Evolutionary conservation across 2,888 invertebrate genomes (phyloP).

Genomic region (Acronicta aceris): DNA sequence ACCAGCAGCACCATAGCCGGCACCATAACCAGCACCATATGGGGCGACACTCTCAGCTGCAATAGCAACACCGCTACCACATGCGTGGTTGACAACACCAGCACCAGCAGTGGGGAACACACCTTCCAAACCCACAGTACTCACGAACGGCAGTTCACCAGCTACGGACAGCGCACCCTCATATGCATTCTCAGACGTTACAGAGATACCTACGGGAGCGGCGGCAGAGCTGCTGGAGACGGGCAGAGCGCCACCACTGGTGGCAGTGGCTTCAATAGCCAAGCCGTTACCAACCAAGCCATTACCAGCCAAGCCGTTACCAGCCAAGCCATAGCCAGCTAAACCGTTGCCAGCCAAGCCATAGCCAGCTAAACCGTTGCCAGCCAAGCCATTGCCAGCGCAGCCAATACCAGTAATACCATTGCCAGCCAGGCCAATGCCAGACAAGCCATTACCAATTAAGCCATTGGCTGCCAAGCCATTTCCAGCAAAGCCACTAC

Average conservation of each 20-base stretch:
- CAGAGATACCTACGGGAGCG: slow-evolving; percentile 58
- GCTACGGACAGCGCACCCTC: slow-evolving; percentile 53
- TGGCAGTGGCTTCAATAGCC: slow-evolving; percentile 21
- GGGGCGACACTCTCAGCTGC: slow-evolving; percentile 12
- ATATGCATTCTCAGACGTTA: slow-evolving; percentile 63
- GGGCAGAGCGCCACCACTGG: slow-evolving; percentile 58
- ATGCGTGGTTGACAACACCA: slow-evolving; percentile 57
- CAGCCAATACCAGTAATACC: background rate
- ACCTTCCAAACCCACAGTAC: slow-evolving; percentile 62
- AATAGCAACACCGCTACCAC: slow-evolving; percentile 51
- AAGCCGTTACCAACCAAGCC: background rate
- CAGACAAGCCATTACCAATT: background rate
- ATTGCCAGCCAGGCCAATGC: background rate
- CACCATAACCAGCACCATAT: slow-evolving; percentile 3
- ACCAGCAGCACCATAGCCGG: background rate
- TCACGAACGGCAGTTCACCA: slow-evolving; percentile 65
- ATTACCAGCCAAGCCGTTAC: background rate
- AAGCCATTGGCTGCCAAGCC: background rate
- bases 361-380: background rate
- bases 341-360: background rate
- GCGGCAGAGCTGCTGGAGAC: slow-evolving; percentile 57
- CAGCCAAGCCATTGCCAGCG: background rate
- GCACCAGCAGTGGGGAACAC: slow-evolving; percentile 57
- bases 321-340: background rate
- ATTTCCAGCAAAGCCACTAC: background rate